phyloP scores from a whole-genome alignment of 2,888 invertebrate genomes.

The Torymus auratus region DNA sequence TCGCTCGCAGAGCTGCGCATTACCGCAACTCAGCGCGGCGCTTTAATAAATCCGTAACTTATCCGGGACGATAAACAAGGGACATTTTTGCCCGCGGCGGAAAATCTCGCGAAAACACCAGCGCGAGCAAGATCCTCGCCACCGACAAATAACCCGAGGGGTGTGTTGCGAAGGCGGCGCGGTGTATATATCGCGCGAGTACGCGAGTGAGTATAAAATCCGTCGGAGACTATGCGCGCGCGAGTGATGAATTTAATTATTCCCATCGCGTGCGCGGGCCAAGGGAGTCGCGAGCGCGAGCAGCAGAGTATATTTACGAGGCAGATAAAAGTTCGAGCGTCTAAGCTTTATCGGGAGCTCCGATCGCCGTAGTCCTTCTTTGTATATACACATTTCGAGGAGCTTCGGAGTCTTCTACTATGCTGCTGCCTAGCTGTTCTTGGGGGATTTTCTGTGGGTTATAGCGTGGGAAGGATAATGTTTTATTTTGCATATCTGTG shows the following conservation, averaged over 20 bases:
- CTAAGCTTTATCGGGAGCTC: conserved; percentile 56
- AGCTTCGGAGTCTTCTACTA: conserved; percentile 24
- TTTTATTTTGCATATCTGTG: conserved; percentile 39
- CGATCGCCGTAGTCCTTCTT: conserved; percentile 49
- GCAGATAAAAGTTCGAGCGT: conserved; percentile 60
- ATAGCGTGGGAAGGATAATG: conserved; percentile 48
- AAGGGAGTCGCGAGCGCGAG: conserved; percentile 29
- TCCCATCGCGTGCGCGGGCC: conserved; percentile 56
- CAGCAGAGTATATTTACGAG: conserved; percentile 54
- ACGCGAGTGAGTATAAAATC: conserved; percentile 37
- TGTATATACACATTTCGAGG: conserved; percentile 20
- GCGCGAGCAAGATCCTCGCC: background rate
- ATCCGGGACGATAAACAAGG: conserved; percentile 56
- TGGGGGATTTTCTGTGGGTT: too few species aligned
- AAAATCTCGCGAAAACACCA: conserved; percentile 56
- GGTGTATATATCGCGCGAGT: conserved; percentile 9
- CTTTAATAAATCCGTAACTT: conserved; percentile 56
- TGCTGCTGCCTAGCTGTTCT: background rate
- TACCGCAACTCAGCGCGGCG: conserved; percentile 46
- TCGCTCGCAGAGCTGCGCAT: conserved; percentile 14
- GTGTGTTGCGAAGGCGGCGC: background rate
- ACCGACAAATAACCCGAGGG: conserved; percentile 21
- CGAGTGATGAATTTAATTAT: conserved; percentile 61
- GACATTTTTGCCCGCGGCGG: conserved; percentile 40
- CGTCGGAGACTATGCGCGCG: conserved; percentile 35